Conservation (phyloP, 2,113 vertebrate species). For the Strix uralensis region DNA sequence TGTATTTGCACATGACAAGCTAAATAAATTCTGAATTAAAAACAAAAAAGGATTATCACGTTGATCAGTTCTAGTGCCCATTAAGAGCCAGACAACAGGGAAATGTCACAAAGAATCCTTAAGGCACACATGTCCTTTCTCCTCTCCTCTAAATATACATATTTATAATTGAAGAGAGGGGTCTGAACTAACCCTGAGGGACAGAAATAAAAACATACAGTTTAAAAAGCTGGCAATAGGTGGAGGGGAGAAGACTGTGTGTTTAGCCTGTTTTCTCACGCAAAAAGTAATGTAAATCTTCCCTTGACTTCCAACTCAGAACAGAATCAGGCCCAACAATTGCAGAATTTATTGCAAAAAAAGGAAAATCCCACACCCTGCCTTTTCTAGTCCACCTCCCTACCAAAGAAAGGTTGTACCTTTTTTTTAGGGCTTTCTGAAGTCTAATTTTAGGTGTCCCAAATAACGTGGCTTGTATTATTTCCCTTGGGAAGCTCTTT, state of each 20-base stretch:
- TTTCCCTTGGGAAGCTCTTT: constrained; percentile 34
- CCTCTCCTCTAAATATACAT: neutral
- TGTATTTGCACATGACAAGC: neutral
- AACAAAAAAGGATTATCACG: neutral
- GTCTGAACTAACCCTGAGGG: neutral
- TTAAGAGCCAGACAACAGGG: neutral
- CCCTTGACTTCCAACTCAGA: neutral
- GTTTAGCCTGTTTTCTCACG: neutral
- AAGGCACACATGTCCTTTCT: neutral
- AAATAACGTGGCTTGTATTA: constrained; percentile 45
- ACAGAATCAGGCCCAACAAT: neutral
- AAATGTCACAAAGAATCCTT: neutral
- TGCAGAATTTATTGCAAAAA: neutral
- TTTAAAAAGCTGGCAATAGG: neutral
- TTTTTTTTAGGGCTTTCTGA: constrained; percentile 16
- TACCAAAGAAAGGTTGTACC: constrained; percentile 10
- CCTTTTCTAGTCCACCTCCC: constrained; percentile 26
- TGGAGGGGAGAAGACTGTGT: neutral
- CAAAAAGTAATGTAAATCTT: neutral
- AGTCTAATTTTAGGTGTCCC: constrained; percentile 62
- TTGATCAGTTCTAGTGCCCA: neutral
- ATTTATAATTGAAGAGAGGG: neutral
- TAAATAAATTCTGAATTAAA: neutral
- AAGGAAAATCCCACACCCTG: neutral
- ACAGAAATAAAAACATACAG: neutral